Evolutionary conservation across 1,140 invertebrate species (phyloP).

Genomic region (Drosophila jambulina): DNA sequence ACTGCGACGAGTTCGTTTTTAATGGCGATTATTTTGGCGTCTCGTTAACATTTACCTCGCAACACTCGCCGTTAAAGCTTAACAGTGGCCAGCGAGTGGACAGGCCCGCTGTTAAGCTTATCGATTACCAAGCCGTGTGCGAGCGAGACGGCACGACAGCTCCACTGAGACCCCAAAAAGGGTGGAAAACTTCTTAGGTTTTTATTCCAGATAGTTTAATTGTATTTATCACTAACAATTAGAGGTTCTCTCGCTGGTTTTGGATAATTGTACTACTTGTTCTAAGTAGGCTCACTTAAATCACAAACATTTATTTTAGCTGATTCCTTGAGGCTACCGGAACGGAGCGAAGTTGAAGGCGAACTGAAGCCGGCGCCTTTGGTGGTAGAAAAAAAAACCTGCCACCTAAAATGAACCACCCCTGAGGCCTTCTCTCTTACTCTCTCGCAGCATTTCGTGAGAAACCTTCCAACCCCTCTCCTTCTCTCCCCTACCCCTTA

Average conservation of each 20-base stretch:
- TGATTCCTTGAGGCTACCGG: slow-evolving; percentile 28
- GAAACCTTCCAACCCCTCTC: slow-evolving; percentile 13
- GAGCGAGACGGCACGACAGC: slow-evolving; percentile 35
- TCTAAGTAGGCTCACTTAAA: slow-evolving; percentile 1
- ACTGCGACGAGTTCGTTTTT: slow-evolving; percentile 34
- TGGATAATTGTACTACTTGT: not conserved
- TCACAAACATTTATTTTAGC: slow-evolving; percentile 2
- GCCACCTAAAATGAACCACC: slow-evolving; percentile 41
- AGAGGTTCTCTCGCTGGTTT: too few relatives aligned
- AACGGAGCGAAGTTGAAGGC: slow-evolving; percentile 33
- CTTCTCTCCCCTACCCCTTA: not conserved
- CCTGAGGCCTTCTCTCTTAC: not conserved
- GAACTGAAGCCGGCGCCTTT: slow-evolving; percentile 47
- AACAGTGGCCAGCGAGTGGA: slow-evolving; percentile 40
- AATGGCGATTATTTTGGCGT: slow-evolving; percentile 40
- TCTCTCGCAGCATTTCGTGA: slow-evolving; percentile 2
- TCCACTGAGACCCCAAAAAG: slow-evolving; percentile 27
- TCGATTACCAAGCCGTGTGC: slow-evolving; percentile 57
- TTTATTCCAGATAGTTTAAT: not conserved
- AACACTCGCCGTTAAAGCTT: slow-evolving; percentile 16
- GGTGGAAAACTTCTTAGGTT: slow-evolving; percentile 17
- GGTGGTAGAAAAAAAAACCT: slow-evolving; percentile 43
- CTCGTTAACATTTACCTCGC: slow-evolving; percentile 46
- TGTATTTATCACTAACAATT: not conserved
- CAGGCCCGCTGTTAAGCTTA: slow-evolving; percentile 66